Conservation (phyloP, 2,113 vertebrate genomes). For the Nestor notabilis region DNA sequence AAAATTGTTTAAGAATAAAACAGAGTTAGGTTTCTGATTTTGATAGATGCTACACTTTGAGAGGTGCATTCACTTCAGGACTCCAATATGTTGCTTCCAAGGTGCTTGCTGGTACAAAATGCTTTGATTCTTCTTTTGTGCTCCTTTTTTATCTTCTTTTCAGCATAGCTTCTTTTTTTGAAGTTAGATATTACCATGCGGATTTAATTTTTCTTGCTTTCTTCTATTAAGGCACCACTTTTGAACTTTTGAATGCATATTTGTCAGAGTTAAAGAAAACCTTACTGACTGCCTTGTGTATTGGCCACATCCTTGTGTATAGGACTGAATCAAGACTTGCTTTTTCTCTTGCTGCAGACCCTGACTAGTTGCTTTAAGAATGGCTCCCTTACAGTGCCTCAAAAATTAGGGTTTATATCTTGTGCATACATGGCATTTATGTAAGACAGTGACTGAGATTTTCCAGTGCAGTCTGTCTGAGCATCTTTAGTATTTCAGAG, state of each 20-base stretch:
- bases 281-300: not conserved
- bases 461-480: not conserved
- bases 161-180: not conserved
- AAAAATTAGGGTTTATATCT: not conserved
- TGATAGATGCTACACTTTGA: not conserved
- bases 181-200: not conserved
- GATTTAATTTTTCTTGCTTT: not conserved
- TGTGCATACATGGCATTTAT: not conserved
- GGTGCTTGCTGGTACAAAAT: not conserved
- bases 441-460: not conserved
- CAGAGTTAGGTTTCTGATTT: not conserved
- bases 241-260: not conserved
- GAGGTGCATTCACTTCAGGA: not conserved
- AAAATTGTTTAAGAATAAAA: not conserved
- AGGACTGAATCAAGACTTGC: not conserved
- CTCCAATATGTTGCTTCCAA: not conserved
- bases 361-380: not conserved
- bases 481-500: not conserved
- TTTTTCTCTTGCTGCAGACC: not conserved
- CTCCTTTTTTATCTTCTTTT: not conserved
- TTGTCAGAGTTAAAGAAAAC: not conserved
- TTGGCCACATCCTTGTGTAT: not conserved
- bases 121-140: not conserved
- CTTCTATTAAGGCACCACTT: not conserved
- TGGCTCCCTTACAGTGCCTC: not conserved